These are phyloP conservation scores for Adrianichthys oophorus DNA, from an alignment of 2,797 vertebrate genomes.

Conservation along the genomic window DNA sequence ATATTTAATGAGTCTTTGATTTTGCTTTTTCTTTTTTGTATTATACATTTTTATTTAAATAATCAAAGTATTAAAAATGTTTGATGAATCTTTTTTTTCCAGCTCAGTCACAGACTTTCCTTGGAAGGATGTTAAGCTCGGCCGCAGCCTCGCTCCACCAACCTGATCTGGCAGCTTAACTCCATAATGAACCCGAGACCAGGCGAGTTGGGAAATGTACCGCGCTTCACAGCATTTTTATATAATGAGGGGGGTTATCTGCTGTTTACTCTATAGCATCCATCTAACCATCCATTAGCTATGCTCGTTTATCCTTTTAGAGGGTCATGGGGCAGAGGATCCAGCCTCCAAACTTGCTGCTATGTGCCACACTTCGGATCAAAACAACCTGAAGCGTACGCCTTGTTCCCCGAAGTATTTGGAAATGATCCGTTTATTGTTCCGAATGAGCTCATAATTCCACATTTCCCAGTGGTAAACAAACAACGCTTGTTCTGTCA, in stretches of 20 bases:
- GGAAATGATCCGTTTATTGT: slow-evolving; percentile 10
- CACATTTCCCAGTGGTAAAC: slow-evolving; percentile 13
- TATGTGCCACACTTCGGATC: slow-evolving; percentile 4
- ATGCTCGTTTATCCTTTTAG: slow-evolving; percentile 40
- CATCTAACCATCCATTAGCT: slow-evolving; percentile 36
- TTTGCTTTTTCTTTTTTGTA: no score
- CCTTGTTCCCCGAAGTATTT: slow-evolving; percentile 3
- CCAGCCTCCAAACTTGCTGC: slow-evolving; percentile 13
- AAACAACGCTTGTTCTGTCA: slow-evolving; percentile 31
- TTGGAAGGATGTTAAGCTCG: slow-evolving; percentile 36
- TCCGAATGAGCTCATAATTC: slow-evolving; percentile 15
- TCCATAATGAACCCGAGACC: slow-evolving; percentile 54
- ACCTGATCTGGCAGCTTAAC: slow-evolving; percentile 50
- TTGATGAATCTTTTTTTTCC: slow-evolving; percentile 24
- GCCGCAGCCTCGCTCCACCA: slow-evolving; percentile 41
- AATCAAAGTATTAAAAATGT: slow-evolving; percentile 12
- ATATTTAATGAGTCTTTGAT: no score
- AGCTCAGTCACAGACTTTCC: slow-evolving; percentile 30
- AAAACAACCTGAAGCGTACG: slow-evolving; percentile 1
- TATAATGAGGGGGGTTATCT: slow-evolving; percentile 15
- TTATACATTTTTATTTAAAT: no score
- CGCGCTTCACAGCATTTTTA: slow-evolving; percentile 15
- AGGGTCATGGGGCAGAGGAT: slow-evolving; percentile 15
- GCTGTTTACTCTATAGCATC: slow-evolving; percentile 30
- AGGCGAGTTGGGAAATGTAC: slow-evolving; percentile 39